Conservation (phyloP, 2,113 vertebrate species). For the Oenanthe melanoleuca region DNA sequence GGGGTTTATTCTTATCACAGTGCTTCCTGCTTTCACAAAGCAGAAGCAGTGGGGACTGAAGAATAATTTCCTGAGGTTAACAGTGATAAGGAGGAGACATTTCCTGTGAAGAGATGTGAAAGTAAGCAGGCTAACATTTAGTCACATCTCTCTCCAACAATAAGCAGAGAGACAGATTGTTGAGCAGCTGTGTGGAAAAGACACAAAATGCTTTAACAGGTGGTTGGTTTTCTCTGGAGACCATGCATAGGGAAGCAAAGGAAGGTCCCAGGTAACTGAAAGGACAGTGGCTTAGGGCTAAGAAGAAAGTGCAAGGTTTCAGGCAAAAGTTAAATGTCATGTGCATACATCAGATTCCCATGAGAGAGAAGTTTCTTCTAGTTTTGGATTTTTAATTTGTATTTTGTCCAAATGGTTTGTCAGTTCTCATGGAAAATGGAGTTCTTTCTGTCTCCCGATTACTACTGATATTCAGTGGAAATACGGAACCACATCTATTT, state of each 20-base stretch:
- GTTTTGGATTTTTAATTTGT: not conserved
- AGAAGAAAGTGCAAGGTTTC: not conserved
- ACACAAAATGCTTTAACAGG: not conserved
- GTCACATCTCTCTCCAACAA: not conserved
- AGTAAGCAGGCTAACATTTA: not conserved
- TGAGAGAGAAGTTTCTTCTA: not conserved
- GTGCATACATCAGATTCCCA: not conserved
- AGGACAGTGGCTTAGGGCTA: not conserved
- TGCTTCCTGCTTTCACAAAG: constrained; percentile 1
- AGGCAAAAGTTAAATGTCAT: not conserved
- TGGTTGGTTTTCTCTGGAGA: not conserved
- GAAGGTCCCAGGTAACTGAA: not conserved
- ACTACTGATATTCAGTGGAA: not conserved
- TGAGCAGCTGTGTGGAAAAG: not conserved
- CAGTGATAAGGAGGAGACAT: not conserved
- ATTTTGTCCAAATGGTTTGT: not conserved
- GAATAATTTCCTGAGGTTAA: not conserved
- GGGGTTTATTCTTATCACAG: not conserved
- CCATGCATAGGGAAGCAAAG: not conserved
- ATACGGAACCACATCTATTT: not conserved
- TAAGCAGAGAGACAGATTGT: not conserved
- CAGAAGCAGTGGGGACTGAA: not conserved
- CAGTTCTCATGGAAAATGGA: not conserved
- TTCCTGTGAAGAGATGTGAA: not conserved
- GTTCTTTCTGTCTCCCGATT: not conserved